Evolutionary conservation across 2,797 vertebrate species (phyloP).

Genomic region (Typhlichthys subterraneus): DNA sequence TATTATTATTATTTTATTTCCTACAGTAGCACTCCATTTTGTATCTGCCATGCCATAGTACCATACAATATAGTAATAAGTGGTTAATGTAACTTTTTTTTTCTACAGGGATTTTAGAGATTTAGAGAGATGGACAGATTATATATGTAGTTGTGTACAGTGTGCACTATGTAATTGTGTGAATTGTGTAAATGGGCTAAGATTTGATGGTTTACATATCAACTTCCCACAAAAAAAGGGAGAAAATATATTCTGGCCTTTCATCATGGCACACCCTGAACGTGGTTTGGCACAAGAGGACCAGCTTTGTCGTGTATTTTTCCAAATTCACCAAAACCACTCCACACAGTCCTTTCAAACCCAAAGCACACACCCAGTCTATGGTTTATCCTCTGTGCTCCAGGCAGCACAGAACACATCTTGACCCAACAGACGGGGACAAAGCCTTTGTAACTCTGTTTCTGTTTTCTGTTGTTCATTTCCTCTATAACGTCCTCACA

Average conservation of each 20-base stretch:
- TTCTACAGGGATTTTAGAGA: conserved; percentile 24
- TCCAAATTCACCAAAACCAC: conserved; percentile 44
- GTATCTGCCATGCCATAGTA: conserved; percentile 11
- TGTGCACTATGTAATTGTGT: conserved; percentile 8
- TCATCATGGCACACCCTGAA: conserved; percentile 26
- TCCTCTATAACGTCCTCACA: conserved; percentile 21
- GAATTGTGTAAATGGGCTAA: conserved; percentile 27
- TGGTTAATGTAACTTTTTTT: conserved; percentile 29
- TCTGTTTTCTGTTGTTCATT: not conserved
- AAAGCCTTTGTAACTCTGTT: conserved; percentile 3
- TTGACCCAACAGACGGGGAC: conserved; percentile 30
- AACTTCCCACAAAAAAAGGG: conserved; percentile 26
- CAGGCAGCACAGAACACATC: conserved; percentile 35
- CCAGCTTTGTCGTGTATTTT: conserved; percentile 53
- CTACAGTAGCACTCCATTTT: conserved; percentile 21
- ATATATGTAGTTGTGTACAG: conserved; percentile 13
- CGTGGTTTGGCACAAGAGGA: conserved; percentile 54
- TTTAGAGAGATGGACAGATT: not conserved
- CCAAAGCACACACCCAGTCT: conserved; percentile 44
- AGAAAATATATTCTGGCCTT: conserved; percentile 7
- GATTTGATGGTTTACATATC: conserved; percentile 48
- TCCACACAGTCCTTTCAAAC: conserved; percentile 21
- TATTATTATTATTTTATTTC: no score
- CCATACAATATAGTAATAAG: conserved; percentile 11
- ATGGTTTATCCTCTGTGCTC: conserved; percentile 36